A percentile compares a stretch with the other conserved stretches of the same genome.
These are phyloP conservation scores for Lasioglossum leucozonium DNA, from an alignment of 2,888 invertebrate species.

Conservation along the genomic window DNA sequence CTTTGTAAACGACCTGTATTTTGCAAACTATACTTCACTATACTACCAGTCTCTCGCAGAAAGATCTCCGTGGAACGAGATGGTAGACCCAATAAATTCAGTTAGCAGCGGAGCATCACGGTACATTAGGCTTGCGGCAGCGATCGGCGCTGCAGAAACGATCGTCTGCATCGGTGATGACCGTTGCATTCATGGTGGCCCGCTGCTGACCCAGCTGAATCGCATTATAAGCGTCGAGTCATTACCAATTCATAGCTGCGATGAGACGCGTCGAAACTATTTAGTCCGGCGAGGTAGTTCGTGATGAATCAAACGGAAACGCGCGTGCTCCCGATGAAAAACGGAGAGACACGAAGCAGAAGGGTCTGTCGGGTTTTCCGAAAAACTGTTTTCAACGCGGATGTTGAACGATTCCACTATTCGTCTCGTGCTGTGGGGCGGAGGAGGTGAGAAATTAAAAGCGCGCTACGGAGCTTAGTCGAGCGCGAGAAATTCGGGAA, in stretches of 20 bases:
- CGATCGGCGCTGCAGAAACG: conserved; percentile 26
- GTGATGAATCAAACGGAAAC: neutral
- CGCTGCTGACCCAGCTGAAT: conserved; percentile 40
- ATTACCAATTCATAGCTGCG: conserved; percentile 3
- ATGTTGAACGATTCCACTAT: neutral
- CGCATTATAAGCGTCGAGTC: conserved; percentile 20
- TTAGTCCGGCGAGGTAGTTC: neutral
- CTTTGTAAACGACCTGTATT: too few species aligned
- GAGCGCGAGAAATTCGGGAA: neutral
- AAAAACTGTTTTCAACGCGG: neutral
- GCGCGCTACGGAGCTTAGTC: neutral
- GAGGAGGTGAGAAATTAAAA: neutral
- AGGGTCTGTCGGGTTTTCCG: neutral
- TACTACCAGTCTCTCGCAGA: neutral
- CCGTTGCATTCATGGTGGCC: conserved; percentile 9
- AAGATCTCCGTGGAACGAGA: neutral
- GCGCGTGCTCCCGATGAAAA: neutral
- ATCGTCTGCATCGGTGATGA: conserved; percentile 45
- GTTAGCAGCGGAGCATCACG: conserved; percentile 44
- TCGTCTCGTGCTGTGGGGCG: too few species aligned
- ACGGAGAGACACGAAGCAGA: neutral
- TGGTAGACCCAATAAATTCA: conserved; percentile 46
- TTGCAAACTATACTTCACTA: neutral
- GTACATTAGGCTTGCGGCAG: conserved; percentile 53
- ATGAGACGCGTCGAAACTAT: neutral